Base-by-base conservation (phyloP, 2,797 vertebrate genomes). In the Salarias fasciatus region DNA sequence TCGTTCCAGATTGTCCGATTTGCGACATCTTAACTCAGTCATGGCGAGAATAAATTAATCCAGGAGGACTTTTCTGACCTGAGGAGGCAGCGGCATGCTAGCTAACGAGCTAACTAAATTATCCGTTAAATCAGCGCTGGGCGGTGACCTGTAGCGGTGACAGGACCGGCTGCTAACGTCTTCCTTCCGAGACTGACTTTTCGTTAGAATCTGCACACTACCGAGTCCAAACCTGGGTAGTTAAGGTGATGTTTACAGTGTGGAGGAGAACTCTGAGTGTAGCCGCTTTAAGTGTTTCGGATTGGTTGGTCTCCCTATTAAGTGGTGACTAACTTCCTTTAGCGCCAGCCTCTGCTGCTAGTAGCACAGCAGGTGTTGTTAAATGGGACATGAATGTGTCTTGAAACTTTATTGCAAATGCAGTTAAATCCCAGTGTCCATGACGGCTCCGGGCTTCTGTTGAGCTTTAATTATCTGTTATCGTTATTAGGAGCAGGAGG, bases 1-100 rank as follows among this genome's bases (percentile, higher is more conserved):
- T 38, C 11, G 68, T 24, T 54, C 77, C 5, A 58, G 15, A 59
- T 15, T 52, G n/a, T 67, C 80, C 3, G 63, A 31, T 68, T 69
- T 86, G 11, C 84, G 80, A 52, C 82, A 84, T 81, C 72, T 84
- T 58, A 90, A 24, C 24, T 85, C 89, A 28, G 82, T 79, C 91
- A 92, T 92, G 84, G 79, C 63, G 80, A 58, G 36, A 49, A 24
- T 0, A 49, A 65, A 36, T 73, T 65, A 79, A 38, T 63, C 63
- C 35, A 1, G 40, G 47, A 58, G 14, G 11, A 54, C 28, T 37
- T 30, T 40, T 14, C 6, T n/a, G 29, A 0, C 38, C 55, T 42
- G 61, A 50, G 6, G 37, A 58, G 37, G 29, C 49, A 50, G 64
- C 79, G 70, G 78, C 88, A 88, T 91, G 84, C 85, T 78, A 86